A percentile compares a stretch with the other conserved stretches of the same genome.
phyloP scores from a whole-genome alignment of 1,140 invertebrate genomes.

The Eupristina koningsbergeri region DNA sequence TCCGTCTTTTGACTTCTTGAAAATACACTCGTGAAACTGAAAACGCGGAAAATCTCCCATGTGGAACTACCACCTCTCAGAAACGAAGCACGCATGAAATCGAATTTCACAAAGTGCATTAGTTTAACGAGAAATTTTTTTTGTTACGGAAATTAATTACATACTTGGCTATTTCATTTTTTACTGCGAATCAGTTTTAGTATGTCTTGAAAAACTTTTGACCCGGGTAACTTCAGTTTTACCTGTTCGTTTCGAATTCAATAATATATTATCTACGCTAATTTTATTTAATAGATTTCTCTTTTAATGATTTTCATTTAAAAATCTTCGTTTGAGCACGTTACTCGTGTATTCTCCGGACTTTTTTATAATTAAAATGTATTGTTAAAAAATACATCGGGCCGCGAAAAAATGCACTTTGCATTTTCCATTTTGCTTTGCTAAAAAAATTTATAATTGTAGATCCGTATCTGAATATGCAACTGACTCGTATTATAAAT shows the following conservation, averaged over 20 bases:
- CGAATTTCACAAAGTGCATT: conserved; percentile 1
- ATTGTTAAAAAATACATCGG: neutral
- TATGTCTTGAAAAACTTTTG: neutral
- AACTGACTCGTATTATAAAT: neutral
- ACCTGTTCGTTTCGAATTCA: neutral
- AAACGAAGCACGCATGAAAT: neutral
- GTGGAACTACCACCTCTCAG: neutral
- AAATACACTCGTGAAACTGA: neutral
- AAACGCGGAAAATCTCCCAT: conserved; percentile 3
- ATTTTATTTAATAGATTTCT: neutral
- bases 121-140: conserved; percentile 26
- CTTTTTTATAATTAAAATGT: neutral
- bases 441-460: conserved; percentile 1
- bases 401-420: neutral
- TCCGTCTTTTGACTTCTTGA: neutral
- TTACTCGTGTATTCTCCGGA: neutral
- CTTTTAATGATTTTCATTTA: neutral
- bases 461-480: neutral
- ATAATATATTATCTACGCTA: neutral
- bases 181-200: neutral
- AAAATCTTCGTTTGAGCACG: neutral
- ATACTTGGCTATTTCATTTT: neutral
- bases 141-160: neutral
- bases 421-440: neutral
- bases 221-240: neutral